phyloP scores from a whole-genome alignment of 2,113 vertebrate genomes.

The Gadus macrocephalus region DNA sequence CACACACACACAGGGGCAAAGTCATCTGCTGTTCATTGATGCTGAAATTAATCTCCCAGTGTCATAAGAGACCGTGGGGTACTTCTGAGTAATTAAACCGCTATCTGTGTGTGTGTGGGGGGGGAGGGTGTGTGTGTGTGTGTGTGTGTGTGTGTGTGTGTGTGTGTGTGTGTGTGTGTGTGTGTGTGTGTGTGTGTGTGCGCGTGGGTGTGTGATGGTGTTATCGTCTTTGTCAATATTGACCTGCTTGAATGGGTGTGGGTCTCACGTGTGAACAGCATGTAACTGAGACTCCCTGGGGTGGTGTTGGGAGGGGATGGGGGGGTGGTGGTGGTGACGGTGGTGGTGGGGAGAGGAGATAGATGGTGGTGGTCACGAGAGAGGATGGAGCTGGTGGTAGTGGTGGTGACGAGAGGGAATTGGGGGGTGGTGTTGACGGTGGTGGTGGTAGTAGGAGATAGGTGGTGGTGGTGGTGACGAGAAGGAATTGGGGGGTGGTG shows the following conservation, averaged over 20 bases:
- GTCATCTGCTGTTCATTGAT: slow-evolving; percentile 29
- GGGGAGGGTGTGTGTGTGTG: background rate
- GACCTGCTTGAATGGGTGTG: too few species aligned
- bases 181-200: background rate
- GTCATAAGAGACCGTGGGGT: slow-evolving; percentile 18
- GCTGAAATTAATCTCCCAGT: slow-evolving; percentile 28
- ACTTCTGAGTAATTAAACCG: slow-evolving; percentile 1
- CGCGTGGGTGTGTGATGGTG: background rate
- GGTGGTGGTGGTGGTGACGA: too few species aligned
- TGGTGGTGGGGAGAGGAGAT: too few species aligned
- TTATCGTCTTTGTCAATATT: too few species aligned
- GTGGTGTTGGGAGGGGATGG: too few species aligned
- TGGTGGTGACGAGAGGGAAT: too few species aligned
- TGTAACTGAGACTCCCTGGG: background rate
- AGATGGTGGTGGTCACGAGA: too few species aligned
- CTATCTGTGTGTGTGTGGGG: background rate
- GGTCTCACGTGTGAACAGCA: background rate
- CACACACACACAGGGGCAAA: slow-evolving; percentile 18
- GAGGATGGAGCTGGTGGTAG: too few species aligned
- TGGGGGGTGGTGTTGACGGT: too few species aligned
- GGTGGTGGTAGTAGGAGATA: too few species aligned
- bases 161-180: background rate
- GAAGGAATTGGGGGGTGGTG: too few species aligned
- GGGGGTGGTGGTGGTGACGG: background rate
- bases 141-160: slow-evolving; percentile 9